Evolutionary conservation across 1,140 invertebrate species (phyloP), one percentile per base, ranked within the genome.

Genomic region (Achroia grisella): DNA sequence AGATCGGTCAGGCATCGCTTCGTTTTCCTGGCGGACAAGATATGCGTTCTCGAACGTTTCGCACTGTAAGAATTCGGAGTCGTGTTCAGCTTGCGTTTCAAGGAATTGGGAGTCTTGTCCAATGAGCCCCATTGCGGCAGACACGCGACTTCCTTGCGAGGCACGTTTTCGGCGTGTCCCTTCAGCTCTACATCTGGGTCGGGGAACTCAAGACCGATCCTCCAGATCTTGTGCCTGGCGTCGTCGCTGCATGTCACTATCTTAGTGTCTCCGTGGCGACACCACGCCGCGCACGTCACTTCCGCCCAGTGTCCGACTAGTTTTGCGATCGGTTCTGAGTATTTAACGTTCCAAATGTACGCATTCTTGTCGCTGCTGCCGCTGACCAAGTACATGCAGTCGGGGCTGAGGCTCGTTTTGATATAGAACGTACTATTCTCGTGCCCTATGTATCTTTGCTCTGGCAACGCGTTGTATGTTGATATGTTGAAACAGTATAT

Each of bases 281-380:
- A 91, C 95, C 95, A 96, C 0, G 92, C 90, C 3, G 95, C 93
- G 68, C 92, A 92, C 1, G 94, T 94, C 0, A 96, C 95, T 87
- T 97, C 95, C 4, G 91, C 92, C 10, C 86, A 87, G 65, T 97
- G 95, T 0, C 94, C 94, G 2, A 77, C 83, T 0, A 96, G 83
- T 44, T 89, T 88, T 8, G 92, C 87, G 11, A 95, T 58, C 0
- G 93, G 93, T 35, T 79, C 53, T 13, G 90, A 89, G 54, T 87
- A 87, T 2, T 88, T 88, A 4, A 90, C 87, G 65, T 92, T 90
- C 94, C 95, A 97, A 48, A 97, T 92, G 60, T 96, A 96, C 0
- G 93, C 95, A 56, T 90, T 88, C 54, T 93, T 90, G 76, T 96
- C 94, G 65, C 91, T 93, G 48, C 94, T 96, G 1, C 95, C 95